phyloP scores from a whole-genome alignment of 2,888 invertebrate genomes.

The Galeopsomyia nigrocyanea region DNA sequence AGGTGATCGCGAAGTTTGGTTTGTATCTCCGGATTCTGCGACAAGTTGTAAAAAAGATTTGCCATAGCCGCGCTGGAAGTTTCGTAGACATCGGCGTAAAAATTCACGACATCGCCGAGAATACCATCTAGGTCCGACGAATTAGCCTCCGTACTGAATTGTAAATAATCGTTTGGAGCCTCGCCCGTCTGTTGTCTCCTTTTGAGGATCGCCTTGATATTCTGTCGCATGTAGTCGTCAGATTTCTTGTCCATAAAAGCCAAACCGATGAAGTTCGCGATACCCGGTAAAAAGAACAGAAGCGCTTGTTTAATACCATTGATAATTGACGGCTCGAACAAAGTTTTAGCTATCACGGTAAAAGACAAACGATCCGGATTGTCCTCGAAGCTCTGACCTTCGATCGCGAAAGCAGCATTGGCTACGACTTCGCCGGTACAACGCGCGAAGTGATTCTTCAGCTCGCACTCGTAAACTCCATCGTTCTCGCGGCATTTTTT shows the following conservation, averaged over 20 bases:
- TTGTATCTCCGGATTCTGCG: conserved; percentile 68
- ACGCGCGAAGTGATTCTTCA: conserved; percentile 50
- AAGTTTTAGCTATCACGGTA: conserved; percentile 23
- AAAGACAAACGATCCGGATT: conserved; percentile 37
- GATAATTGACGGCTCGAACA: conserved; percentile 52
- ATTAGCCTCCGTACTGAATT: conserved; percentile 63
- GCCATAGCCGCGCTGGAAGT: conserved; percentile 70
- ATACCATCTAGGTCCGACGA: background rate
- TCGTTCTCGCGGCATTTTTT: conserved; percentile 12
- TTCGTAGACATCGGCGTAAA: conserved; percentile 72
- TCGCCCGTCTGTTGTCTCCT: conserved; percentile 54
- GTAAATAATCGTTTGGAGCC: conserved; percentile 69
- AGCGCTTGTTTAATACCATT: conserved; percentile 36
- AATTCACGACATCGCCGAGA: conserved; percentile 66
- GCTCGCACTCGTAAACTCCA: conserved; percentile 45
- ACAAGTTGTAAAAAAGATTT: conserved; percentile 69
- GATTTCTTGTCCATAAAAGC: conserved; percentile 49
- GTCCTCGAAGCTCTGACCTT: conserved; percentile 27
- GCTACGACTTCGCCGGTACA: conserved; percentile 57
- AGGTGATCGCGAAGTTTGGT: conserved; percentile 69
- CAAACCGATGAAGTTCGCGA: conserved; percentile 40
- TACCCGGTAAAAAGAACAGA: conserved; percentile 42
- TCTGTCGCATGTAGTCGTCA: conserved; percentile 53
- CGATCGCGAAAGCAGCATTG: conserved; percentile 52
- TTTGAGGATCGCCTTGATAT: conserved; percentile 52